Percentiles rank a stretch among this genome's conserved stretches.
These are phyloP conservation scores for Myotis myotis DNA, from an alignment of 2,797 vertebrate species.

Conservation along the genomic window DNA sequence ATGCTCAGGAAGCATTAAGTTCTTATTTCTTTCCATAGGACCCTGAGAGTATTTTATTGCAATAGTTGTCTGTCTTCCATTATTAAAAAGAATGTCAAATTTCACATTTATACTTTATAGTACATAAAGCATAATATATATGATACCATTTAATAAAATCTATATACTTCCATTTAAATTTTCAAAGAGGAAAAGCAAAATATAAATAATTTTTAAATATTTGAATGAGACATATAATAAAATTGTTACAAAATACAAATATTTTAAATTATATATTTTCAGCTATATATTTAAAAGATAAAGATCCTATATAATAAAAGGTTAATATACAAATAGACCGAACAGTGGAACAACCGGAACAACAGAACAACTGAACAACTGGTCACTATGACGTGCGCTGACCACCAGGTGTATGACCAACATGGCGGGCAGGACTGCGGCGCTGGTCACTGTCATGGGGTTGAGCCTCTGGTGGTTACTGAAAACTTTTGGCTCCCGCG, in stretches of 20 bases:
- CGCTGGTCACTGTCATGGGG: no score
- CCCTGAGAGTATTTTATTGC: background rate
- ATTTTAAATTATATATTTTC: background rate
- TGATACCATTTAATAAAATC: background rate
- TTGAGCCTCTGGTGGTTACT: no score
- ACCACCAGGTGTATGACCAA: no score
- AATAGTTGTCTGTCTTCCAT: background rate
- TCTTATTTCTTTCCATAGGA: background rate
- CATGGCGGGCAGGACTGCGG: no score
- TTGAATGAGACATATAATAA: background rate
- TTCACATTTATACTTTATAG: background rate
- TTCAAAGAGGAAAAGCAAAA: background rate
- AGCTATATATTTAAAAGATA: background rate
- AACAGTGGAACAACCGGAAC: no score
- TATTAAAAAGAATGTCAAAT: background rate
- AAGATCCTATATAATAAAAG: no score
- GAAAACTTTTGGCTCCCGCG: no score
- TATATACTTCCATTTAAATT: background rate
- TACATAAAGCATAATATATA: background rate
- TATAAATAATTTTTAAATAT: background rate
- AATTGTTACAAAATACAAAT: background rate
- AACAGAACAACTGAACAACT: no score
- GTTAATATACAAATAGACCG: no score
- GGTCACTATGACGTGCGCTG: no score
- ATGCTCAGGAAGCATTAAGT: background rate